These are phyloP conservation scores for Ceratosolen solmsi DNA, from an alignment of 1,140 invertebrate genomes.

Conservation along the genomic window DNA sequence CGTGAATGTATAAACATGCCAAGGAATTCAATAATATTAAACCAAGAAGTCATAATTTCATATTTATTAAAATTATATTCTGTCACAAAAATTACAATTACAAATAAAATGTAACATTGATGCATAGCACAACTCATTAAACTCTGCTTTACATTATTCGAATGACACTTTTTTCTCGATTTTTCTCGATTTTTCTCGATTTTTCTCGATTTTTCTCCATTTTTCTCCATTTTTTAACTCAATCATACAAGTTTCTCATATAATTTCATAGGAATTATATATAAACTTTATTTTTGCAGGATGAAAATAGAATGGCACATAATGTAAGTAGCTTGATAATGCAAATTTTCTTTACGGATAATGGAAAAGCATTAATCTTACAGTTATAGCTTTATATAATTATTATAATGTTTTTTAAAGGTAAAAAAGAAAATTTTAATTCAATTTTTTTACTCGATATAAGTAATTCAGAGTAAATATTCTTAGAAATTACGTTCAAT, in stretches of 20 bases:
- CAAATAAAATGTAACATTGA: conserved; percentile 14
- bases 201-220: background rate
- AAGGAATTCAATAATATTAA: background rate
- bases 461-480: too few relatives aligned
- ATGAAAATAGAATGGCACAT: too few relatives aligned
- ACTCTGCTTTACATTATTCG: background rate
- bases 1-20: too few relatives aligned
- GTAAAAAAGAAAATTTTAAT: too few relatives aligned
- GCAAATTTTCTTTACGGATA: background rate
- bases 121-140: background rate
- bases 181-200: conserved; percentile 5
- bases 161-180: background rate
- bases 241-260: background rate
- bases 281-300: background rate
- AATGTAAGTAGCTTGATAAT: background rate
- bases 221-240: background rate
- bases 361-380: too few relatives aligned
- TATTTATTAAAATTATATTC: conserved; percentile 49
- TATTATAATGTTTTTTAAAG: too few relatives aligned
- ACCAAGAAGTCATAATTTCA: background rate
- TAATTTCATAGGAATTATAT: background rate
- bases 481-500: too few relatives aligned
- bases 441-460: too few relatives aligned
- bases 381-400: too few relatives aligned
- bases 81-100: conserved; percentile 37